Evolutionary conservation across 2,797 vertebrate genomes (phyloP).

Genomic region (Etheostoma perlongum): DNA sequence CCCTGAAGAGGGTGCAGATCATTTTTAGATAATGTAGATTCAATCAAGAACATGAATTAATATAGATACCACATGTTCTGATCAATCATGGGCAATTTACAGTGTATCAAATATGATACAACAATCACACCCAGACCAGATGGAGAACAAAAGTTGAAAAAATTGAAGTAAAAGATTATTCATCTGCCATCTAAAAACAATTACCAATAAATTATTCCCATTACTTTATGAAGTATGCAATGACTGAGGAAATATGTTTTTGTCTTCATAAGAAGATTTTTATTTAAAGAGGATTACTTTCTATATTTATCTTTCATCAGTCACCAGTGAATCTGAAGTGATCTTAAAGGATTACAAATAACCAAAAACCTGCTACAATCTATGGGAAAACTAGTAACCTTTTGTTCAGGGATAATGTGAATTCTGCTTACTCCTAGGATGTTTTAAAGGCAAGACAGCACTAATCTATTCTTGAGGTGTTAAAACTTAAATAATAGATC

Average conservation of each 20-base stretch:
- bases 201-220: background rate
- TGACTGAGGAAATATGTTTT: too few species aligned
- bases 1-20: slow-evolving; percentile 82
- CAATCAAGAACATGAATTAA: background rate
- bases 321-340: background rate
- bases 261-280: too few species aligned
- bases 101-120: background rate
- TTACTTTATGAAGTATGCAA: background rate
- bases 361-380: background rate
- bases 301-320: too few species aligned
- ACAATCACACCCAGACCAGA: background rate
- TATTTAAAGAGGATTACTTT: too few species aligned
- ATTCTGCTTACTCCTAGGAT: background rate
- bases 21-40: background rate
- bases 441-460: background rate
- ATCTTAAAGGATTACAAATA: background rate
- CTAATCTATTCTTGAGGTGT: background rate
- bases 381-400: background rate
- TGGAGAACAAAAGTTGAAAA: background rate
- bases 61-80: background rate
- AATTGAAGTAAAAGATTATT: background rate
- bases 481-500: background rate
- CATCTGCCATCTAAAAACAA: slow-evolving; percentile 1
- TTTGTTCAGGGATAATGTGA: background rate
- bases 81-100: background rate